These are phyloP conservation scores for Philotrypesis tridentata DNA, from an alignment of 1,140 invertebrate genomes.

Conservation along the genomic window DNA sequence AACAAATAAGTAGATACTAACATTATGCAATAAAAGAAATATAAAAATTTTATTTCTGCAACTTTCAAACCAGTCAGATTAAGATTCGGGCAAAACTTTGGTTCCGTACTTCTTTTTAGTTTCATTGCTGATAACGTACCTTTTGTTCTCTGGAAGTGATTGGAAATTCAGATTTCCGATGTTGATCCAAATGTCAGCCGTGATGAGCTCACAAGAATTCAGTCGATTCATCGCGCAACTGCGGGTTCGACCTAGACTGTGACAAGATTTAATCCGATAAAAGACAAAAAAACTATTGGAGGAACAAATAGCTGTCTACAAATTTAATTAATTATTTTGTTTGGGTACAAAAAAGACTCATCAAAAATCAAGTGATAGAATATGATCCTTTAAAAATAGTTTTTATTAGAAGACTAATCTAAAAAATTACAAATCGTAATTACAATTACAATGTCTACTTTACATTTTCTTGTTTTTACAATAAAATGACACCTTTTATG, in stretches of 20 bases:
- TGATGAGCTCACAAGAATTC: neutral
- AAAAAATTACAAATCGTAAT: no score
- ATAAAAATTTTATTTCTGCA: no score
- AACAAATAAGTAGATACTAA: no score
- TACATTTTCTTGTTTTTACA: no score
- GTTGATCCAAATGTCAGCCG: neutral
- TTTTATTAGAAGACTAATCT: no score
- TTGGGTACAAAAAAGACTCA: no score
- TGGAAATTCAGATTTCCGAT: constrained; percentile 2
- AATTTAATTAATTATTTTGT: no score
- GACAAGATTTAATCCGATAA: neutral
- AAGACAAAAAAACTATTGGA: neutral
- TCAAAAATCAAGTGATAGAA: no score
- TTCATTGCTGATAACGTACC: neutral
- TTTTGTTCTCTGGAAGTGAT: neutral
- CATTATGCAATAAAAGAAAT: no score
- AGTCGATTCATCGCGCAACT: neutral
- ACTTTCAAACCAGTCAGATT: neutral
- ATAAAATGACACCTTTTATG: no score
- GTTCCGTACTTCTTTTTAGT: neutral
- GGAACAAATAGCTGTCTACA: neutral
- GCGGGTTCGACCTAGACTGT: neutral
- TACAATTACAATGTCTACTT: no score
- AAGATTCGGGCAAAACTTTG: neutral
- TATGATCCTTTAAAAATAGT: no score